A percentile compares a stretch with the other conserved stretches of the same genome.
These are phyloP conservation scores for Calephelis nemesis DNA, from an alignment of 1,140 invertebrate genomes.

Conservation along the genomic window DNA sequence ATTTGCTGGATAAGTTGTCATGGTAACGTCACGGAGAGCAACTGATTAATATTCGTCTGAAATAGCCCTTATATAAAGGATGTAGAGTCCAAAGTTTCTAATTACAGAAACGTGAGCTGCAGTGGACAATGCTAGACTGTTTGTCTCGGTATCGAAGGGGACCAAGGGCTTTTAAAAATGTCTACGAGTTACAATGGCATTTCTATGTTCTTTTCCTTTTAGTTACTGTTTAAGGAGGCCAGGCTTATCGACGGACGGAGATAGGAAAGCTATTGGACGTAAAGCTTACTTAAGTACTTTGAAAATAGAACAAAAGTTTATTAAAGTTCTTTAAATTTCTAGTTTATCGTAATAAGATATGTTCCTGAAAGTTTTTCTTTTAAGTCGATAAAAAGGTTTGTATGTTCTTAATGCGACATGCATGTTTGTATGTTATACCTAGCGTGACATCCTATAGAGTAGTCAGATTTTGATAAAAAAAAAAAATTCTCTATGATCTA, in stretches of 20 bases:
- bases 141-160: conserved; percentile 54
- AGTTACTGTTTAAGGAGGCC: conserved; percentile 11
- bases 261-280: conserved; percentile 13
- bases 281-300: conserved; percentile 4
- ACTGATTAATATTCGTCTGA: conserved; percentile 27
- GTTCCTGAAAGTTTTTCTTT: too few relatives aligned
- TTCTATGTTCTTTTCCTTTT: conserved; percentile 30
- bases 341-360: too few relatives aligned
- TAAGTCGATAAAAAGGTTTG: too few relatives aligned
- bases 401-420: background rate
- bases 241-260: conserved; percentile 16
- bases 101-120: conserved; percentile 29
- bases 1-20: conserved; percentile 49
- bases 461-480: too few relatives aligned
- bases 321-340: background rate
- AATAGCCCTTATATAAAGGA: conserved; percentile 20
- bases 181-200: conserved; percentile 46
- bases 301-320: background rate
- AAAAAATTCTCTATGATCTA: too few relatives aligned
- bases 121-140: conserved; percentile 63
- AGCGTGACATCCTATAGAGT: too few relatives aligned
- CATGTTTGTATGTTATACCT: too few relatives aligned
- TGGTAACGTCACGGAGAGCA: conserved; percentile 57
- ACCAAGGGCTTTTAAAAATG: conserved; percentile 58
- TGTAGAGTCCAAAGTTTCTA: conserved; percentile 31